Percentiles rank a stretch among this genome's conserved stretches.
These are phyloP conservation scores for Hemiscyllium ocellatum DNA, from an alignment of 2,113 vertebrate species.

Conservation along the genomic window DNA sequence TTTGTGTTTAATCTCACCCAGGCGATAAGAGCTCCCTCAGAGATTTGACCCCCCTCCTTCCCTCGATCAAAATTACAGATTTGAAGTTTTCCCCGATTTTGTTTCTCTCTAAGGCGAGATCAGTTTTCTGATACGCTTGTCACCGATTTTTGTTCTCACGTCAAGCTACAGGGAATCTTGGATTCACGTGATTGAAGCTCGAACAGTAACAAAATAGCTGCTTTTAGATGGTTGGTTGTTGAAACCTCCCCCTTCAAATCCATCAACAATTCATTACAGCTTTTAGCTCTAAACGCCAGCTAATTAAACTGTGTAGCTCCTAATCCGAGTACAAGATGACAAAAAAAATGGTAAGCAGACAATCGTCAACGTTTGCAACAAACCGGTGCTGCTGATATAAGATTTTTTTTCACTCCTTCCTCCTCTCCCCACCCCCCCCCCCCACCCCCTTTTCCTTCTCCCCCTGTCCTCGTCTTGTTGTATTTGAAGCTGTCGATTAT, in stretches of 20 bases:
- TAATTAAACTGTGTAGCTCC: constrained; percentile 57
- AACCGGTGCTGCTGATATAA: constrained; percentile 44
- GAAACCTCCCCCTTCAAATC: constrained; percentile 54
- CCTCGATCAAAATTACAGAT: not conserved
- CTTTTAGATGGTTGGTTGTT: constrained; percentile 60
- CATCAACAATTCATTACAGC: constrained; percentile 69
- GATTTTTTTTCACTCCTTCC: constrained; percentile 42
- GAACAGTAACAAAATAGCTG: constrained; percentile 64
- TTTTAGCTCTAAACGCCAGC: constrained; percentile 65
- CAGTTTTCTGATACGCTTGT: constrained; percentile 57
- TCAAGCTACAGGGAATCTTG: constrained; percentile 45
- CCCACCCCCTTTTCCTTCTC: constrained; percentile 13
- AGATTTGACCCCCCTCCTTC: not conserved
- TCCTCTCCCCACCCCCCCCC: not conserved
- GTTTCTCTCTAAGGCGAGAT: not conserved
- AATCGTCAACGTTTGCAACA: constrained; percentile 31
- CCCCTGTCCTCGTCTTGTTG: constrained; percentile 33
- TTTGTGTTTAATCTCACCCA: not conserved
- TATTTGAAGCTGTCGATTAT: constrained; percentile 33
- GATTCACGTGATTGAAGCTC: constrained; percentile 50
- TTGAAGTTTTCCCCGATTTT: not conserved
- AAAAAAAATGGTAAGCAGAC: constrained; percentile 36
- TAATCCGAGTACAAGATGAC: constrained; percentile 36
- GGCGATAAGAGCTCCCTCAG: not conserved
- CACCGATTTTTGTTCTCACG: constrained; percentile 64